Evolutionary conservation across 2,888 invertebrate species (phyloP).

Genomic region (Neoitamus cyanurus): DNA sequence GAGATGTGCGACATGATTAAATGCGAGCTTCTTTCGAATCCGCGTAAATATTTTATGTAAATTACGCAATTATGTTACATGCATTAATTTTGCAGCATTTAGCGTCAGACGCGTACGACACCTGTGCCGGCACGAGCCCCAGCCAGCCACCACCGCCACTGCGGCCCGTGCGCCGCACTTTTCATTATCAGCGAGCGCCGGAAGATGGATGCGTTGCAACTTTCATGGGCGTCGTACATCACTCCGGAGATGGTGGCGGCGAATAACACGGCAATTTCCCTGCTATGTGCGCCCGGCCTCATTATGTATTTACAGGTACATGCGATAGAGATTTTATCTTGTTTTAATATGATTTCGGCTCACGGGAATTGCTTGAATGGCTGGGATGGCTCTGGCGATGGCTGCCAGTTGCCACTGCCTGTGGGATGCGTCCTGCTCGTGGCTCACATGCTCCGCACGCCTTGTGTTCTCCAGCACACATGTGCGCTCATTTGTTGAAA

Average conservation of each 20-base stretch:
- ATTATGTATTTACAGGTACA: not conserved
- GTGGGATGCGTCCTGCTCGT: not conserved
- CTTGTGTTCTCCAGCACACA: not conserved
- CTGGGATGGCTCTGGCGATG: not conserved
- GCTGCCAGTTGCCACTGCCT: not conserved
- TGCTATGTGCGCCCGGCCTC: not conserved
- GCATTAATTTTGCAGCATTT: conserved; percentile 47
- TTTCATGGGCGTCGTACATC: conserved; percentile 17
- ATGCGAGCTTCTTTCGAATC: conserved; percentile 25
- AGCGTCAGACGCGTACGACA: conserved; percentile 45
- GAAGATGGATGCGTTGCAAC: conserved; percentile 39
- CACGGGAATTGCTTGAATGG: not conserved
- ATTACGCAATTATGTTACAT: conserved; percentile 50
- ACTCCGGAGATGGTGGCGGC: conserved; percentile 8
- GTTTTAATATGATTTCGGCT: conserved; percentile 25
- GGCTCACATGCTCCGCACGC: not conserved
- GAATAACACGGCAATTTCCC: not conserved
- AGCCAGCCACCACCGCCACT: not conserved
- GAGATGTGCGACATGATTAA: conserved; percentile 20
- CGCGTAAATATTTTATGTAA: conserved; percentile 48
- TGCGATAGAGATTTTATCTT: conserved; percentile 29
- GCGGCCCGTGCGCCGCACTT: not conserved
- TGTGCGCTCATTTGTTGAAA: conserved; percentile 39
- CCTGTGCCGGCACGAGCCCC: conserved; percentile 29
- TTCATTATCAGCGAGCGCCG: conserved; percentile 23